phyloP scores from a whole-genome alignment of 1,140 invertebrate species.

The Drosophila punjabiensis region DNA sequence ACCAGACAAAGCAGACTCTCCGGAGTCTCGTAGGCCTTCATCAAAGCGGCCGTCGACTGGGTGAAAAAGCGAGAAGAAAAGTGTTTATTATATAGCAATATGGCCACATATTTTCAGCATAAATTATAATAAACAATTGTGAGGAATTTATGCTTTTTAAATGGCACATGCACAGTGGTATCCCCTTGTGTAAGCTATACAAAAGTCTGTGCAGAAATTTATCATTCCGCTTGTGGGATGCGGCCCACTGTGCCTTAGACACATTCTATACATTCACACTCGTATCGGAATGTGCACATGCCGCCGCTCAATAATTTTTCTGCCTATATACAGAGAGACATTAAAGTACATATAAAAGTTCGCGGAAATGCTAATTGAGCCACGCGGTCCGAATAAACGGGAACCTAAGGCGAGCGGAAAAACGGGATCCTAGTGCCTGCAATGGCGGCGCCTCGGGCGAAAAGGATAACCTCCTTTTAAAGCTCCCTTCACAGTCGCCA shows the following conservation, averaged over 20 bases:
- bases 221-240: not conserved
- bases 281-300: slow-evolving; percentile 52
- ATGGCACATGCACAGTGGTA: not conserved
- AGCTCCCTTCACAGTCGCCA: not conserved
- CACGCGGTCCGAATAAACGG: slow-evolving; percentile 11
- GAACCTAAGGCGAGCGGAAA: not conserved
- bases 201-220: not conserved
- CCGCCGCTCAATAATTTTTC: not conserved
- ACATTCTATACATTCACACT: slow-evolving; percentile 8
- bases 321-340: slow-evolving; percentile 21
- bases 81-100: slow-evolving; percentile 1
- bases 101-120: slow-evolving; percentile 25
- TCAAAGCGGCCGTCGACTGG: slow-evolving; percentile 89
- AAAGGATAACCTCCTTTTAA: slow-evolving; percentile 32
- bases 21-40: slow-evolving; percentile 88
- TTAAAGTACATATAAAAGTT: slow-evolving; percentile 14
- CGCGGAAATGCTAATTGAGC: slow-evolving; percentile 1
- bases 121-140: slow-evolving; percentile 1
- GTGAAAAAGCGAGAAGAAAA: not conserved
- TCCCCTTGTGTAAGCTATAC: not conserved
- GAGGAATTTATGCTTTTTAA: slow-evolving; percentile 28
- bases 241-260: slow-evolving; percentile 23
- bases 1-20: slow-evolving; percentile 87
- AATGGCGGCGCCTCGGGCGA: slow-evolving; percentile 7
- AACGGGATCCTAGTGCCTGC: not conserved